Conservation (phyloP, 2,797 vertebrate species). For the Thaleichthys pacificus region DNA sequence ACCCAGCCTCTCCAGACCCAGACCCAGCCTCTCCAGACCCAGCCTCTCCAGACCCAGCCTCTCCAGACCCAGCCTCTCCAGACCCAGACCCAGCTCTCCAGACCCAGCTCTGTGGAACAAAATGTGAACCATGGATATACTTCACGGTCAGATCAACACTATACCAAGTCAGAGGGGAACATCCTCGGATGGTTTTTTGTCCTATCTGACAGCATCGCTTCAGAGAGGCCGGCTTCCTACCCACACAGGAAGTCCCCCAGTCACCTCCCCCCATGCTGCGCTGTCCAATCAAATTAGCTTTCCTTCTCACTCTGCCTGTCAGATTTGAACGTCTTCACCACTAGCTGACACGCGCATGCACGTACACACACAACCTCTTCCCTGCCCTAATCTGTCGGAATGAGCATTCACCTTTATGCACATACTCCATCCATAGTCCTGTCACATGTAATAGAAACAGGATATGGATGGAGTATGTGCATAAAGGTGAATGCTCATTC, state of each 20-base stretch:
- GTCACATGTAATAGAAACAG: conserved; percentile 29
- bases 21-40: too few species aligned
- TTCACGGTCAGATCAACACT: too few species aligned
- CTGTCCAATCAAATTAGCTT: conserved; percentile 16
- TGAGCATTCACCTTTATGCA: neutral
- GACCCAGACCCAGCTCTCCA: too few species aligned
- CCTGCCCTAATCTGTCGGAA: neutral
- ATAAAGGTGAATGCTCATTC: neutral
- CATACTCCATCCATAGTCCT: neutral
- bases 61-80: too few species aligned
- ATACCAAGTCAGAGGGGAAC: too few species aligned
- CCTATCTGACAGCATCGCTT: neutral
- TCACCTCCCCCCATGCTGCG: conserved; percentile 5
- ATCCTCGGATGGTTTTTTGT: too few species aligned
- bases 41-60: too few species aligned
- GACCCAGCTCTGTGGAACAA: too few species aligned
- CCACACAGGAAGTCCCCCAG: neutral
- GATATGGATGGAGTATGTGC: conserved; percentile 24
- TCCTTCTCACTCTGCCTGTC: conserved; percentile 12
- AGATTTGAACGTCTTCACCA: conserved; percentile 2
- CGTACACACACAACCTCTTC: neutral
- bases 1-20: too few species aligned
- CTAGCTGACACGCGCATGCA: neutral
- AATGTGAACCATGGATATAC: too few species aligned
- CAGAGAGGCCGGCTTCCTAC: neutral